A percentile compares a stretch with the other conserved stretches of the same genome.
These are phyloP conservation scores for Drosophila guanche DNA, from an alignment of 1,140 invertebrate species.

Conservation along the genomic window DNA sequence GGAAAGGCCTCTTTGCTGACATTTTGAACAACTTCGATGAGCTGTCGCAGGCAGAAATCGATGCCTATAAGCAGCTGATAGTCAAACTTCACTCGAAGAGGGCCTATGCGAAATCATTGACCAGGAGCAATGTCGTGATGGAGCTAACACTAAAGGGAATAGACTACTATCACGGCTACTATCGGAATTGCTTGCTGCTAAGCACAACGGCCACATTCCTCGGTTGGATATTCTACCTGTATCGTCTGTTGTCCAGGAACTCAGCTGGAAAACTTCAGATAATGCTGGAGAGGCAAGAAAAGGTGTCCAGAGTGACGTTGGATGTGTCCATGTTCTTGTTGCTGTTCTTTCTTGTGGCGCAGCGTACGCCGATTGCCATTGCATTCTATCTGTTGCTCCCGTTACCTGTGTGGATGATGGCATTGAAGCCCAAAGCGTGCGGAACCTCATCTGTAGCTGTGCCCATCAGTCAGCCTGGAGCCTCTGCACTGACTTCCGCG, in stretches of 20 bases:
- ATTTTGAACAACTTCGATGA: constrained; percentile 40
- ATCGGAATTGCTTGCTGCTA: constrained; percentile 87
- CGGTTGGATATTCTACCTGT: constrained; percentile 87
- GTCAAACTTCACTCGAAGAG: background rate
- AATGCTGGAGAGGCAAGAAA: background rate
- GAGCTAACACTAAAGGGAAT: constrained; percentile 85
- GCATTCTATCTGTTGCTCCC: constrained; percentile 71
- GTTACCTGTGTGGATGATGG: constrained; percentile 53
- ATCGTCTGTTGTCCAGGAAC: constrained; percentile 42
- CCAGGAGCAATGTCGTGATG: constrained; percentile 45
- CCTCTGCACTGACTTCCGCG: constrained; percentile 5
- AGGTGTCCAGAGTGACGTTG: background rate
- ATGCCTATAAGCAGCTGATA: constrained; percentile 5
- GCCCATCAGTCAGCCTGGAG: background rate
- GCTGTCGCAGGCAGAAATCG: constrained; percentile 18
- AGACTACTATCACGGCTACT: constrained; percentile 91
- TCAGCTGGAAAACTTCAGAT: background rate
- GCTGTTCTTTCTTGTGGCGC: constrained; percentile 42
- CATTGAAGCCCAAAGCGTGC: constrained; percentile 24
- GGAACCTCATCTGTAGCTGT: constrained; percentile 11
- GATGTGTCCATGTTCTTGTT: constrained; percentile 13
- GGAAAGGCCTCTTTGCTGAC: constrained; percentile 50
- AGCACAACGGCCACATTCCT: constrained; percentile 87
- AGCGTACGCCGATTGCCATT: constrained; percentile 55
- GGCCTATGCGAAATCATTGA: constrained; percentile 5